Conservation (phyloP, 2,113 vertebrate genomes). For the Thoracochromis brauschi region DNA sequence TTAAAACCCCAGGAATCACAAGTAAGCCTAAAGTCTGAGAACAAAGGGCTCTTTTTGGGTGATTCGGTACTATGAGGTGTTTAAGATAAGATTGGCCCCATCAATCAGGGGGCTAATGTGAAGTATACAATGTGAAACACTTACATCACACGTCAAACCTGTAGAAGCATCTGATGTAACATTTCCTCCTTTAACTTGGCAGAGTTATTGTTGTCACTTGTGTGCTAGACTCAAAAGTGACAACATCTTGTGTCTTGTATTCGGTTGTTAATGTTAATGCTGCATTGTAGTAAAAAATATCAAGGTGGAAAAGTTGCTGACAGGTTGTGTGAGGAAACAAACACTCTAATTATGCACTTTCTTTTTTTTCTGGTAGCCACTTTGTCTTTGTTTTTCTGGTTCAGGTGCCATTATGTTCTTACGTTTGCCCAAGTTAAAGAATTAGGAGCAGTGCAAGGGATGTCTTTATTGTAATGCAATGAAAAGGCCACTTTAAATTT, state of each 20-base stretch:
- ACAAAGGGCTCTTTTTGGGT: background rate
- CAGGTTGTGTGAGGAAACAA: background rate
- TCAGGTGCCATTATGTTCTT: background rate
- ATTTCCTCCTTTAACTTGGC: background rate
- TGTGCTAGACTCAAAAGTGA: background rate
- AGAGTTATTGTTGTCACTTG: background rate
- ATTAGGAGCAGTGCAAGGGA: background rate
- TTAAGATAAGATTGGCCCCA: background rate
- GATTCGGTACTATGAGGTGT: background rate
- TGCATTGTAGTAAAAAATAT: slow-evolving; percentile 4
- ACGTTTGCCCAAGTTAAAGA: background rate
- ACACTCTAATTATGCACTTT: background rate
- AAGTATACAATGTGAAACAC: background rate
- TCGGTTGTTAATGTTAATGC: background rate
- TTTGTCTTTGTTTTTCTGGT: background rate
- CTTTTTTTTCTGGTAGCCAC: slow-evolving; percentile 4
- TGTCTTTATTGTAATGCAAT: background rate
- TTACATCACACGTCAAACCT: background rate
- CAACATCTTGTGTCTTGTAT: background rate
- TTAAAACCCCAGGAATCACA: background rate
- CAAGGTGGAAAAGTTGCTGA: background rate
- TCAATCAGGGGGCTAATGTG: background rate
- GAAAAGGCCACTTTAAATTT: background rate
- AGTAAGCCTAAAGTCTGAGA: background rate
- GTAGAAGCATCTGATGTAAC: background rate